Evolutionary conservation across 2,888 invertebrate genomes (phyloP).

Genomic region (Harpalus rufipes): DNA sequence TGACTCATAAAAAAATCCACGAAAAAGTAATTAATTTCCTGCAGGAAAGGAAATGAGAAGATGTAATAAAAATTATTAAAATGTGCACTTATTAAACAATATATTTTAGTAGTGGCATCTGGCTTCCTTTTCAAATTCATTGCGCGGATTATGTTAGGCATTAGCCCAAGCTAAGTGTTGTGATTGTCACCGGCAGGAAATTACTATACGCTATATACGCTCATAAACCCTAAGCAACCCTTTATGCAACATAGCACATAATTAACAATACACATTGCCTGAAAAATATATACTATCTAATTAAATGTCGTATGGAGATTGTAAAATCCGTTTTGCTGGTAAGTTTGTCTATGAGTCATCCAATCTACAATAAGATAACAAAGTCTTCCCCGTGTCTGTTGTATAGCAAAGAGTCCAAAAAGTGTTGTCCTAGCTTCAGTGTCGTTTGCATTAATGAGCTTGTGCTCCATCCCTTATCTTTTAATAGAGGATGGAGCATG

Average conservation of each 20-base stretch:
- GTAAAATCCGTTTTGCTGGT: no score
- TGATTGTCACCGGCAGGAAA: not conserved
- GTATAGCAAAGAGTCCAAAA: not conserved
- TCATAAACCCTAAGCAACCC: no score
- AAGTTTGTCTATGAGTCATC: no score
- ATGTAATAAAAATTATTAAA: slow-evolving; percentile 4
- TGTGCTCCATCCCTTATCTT: not conserved
- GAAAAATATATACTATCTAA: no score
- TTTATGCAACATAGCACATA: no score
- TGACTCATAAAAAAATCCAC: slow-evolving; percentile 34
- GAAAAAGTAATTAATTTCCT: slow-evolving; percentile 61
- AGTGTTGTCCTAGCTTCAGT: not conserved
- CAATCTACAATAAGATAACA: no score
- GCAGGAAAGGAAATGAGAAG: not conserved
- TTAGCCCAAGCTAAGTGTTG: not conserved
- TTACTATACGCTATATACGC: not conserved
- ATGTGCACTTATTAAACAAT: not conserved
- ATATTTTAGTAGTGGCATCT: not conserved
- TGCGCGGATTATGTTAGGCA: not conserved
- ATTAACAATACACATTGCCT: no score
- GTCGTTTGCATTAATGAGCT: not conserved
- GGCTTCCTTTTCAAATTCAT: not conserved
- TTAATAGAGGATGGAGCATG: not conserved
- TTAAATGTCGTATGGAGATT: no score
- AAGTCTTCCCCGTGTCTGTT: not conserved